Conservation (phyloP, 2,797 vertebrate genomes). For the Myotis planiceps region DNA sequence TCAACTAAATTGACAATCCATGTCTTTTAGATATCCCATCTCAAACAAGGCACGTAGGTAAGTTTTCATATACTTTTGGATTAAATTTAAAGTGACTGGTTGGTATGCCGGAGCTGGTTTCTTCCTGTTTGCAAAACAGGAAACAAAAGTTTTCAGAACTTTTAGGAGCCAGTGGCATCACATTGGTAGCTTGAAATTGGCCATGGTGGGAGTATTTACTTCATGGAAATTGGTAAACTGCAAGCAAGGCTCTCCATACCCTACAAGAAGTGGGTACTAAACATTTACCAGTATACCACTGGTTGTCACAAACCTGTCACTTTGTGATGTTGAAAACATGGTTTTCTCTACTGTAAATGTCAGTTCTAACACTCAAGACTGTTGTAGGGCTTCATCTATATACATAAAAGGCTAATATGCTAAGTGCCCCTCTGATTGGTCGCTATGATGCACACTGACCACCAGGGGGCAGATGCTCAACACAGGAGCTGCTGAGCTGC, state of each 20-base stretch:
- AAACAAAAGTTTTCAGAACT: slow-evolving; percentile 1
- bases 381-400: neutral
- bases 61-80: neutral
- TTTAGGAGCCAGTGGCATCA: neutral
- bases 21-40: neutral
- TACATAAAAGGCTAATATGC: no score
- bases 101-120: neutral
- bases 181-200: neutral
- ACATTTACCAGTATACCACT: neutral
- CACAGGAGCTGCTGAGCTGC: no score
- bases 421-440: no score
- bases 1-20: neutral
- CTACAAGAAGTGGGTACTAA: neutral
- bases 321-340: neutral
- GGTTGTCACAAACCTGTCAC: slow-evolving; percentile 10
- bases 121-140: neutral
- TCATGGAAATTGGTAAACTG: neutral
- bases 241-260: neutral
- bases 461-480: no score
- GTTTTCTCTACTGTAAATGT: neutral
- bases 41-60: neutral
- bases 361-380: neutral
- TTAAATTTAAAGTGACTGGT: neutral
- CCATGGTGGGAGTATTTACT: neutral
- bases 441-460: no score